phyloP scores from a whole-genome alignment of 1,140 invertebrate genomes.

The Bombus superbus region DNA sequence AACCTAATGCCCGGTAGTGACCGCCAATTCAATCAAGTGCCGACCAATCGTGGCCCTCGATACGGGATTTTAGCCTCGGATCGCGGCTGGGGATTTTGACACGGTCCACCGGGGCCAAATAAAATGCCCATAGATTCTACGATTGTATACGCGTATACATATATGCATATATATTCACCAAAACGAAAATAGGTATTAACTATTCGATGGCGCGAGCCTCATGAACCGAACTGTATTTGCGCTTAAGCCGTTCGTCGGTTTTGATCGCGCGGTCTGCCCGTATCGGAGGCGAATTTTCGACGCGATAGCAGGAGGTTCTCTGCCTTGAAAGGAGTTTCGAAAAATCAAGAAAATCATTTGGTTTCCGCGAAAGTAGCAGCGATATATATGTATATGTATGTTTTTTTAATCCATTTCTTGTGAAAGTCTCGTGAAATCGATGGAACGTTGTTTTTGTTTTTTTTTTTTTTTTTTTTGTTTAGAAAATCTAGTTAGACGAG shows the following conservation, averaged over 20 bases:
- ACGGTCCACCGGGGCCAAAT: conserved; percentile 62
- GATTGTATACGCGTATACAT: not conserved
- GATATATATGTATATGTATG: too few relatives aligned
- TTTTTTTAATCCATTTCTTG: too few relatives aligned
- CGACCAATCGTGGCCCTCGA: conserved; percentile 69
- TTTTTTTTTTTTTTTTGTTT: too few relatives aligned
- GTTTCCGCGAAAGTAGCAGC: not conserved
- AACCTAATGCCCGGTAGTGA: conserved; percentile 71
- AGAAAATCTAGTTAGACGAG: too few relatives aligned
- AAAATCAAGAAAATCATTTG: not conserved
- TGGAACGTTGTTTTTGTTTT: not conserved
- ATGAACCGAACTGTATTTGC: conserved; percentile 47
- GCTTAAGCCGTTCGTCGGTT: conserved; percentile 41
- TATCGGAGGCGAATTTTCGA: conserved; percentile 22
- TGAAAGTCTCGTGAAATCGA: too few relatives aligned
- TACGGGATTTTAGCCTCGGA: conserved; percentile 65
- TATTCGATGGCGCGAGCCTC: conserved; percentile 51
- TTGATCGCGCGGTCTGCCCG: conserved; percentile 29
- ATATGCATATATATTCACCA: conserved; percentile 2
- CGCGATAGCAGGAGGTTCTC: not conserved
- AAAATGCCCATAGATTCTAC: conserved; percentile 54
- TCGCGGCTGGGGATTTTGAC: conserved; percentile 59
- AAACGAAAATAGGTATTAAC: conserved; percentile 66
- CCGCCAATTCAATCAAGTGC: conserved; percentile 74
- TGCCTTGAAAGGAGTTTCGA: not conserved